Evolutionary conservation across 2,797 vertebrate genomes (phyloP).

Genomic region (Lerista edwardsae): DNA sequence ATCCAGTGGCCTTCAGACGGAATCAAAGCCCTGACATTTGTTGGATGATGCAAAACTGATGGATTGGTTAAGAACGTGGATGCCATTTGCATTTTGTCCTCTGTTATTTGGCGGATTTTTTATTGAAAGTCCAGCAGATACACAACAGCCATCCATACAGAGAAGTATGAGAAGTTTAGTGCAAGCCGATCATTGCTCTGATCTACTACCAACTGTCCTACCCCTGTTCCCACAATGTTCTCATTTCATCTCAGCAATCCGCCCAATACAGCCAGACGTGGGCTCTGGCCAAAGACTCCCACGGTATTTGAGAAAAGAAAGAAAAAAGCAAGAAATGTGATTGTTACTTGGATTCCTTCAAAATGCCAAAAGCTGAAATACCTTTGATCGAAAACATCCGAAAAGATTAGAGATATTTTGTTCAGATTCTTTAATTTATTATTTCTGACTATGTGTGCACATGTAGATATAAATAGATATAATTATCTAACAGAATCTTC

Average conservation of each 20-base stretch:
- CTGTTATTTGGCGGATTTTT: neutral
- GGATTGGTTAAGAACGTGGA: neutral
- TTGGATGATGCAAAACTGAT: constrained; percentile 12
- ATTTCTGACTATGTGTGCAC: neutral
- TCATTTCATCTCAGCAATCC: neutral
- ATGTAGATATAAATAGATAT: neutral
- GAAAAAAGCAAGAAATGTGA: constrained; percentile 38
- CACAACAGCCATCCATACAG: constrained; percentile 19
- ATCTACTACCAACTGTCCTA: constrained; percentile 43
- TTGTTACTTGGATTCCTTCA: constrained; percentile 49
- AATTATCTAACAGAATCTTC: neutral
- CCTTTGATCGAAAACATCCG: constrained; percentile 46
- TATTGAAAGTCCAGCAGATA: accelerated
- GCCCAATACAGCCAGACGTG: constrained; percentile 39
- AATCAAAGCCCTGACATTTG: constrained; percentile 48
- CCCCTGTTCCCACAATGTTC: neutral
- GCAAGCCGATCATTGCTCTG: constrained; percentile 24
- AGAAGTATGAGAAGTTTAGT: constrained; percentile 30
- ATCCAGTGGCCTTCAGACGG: constrained; percentile 46
- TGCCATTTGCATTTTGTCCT: constrained; percentile 15
- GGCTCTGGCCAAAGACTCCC: constrained; percentile 33
- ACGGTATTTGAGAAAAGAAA: constrained; percentile 38
- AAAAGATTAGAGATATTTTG: neutral
- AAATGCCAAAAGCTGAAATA: constrained; percentile 38
- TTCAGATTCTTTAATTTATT: neutral